These are phyloP conservation scores for Eumaeus atala DNA, from an alignment of 1,140 invertebrate species.

Conservation along the genomic window DNA sequence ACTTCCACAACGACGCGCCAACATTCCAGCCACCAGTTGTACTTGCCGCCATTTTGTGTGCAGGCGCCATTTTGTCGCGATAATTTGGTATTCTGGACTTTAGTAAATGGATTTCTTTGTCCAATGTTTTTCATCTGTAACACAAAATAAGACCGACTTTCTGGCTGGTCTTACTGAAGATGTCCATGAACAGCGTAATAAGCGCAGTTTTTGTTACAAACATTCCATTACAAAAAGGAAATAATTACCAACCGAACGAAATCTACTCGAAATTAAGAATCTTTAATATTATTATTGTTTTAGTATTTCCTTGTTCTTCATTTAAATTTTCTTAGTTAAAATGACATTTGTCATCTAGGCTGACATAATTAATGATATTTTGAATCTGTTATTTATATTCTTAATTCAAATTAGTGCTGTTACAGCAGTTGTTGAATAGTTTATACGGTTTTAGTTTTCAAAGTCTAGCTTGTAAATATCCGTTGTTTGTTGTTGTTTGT, in stretches of 20 bases:
- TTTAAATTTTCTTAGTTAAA: no score
- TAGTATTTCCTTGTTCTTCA: no score
- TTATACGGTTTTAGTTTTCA: conserved; percentile 42
- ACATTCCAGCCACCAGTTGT: conserved; percentile 32
- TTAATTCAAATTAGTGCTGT: not conserved
- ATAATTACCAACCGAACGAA: no score
- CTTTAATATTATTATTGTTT: no score
- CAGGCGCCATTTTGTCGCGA: conserved; percentile 48
- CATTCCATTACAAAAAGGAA: not conserved
- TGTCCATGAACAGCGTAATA: no score
- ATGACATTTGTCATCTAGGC: no score
- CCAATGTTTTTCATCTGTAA: no score
- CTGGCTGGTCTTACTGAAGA: conserved; percentile 11
- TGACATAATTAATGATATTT: no score
- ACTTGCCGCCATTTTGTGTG: conserved; percentile 42
- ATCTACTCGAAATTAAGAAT: no score
- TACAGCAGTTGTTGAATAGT: conserved; percentile 30
- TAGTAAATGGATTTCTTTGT: no score
- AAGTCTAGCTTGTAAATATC: conserved; percentile 62
- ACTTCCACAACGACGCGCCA: conserved; percentile 49
- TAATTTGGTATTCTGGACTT: conserved; percentile 12
- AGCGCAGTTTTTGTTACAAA: not conserved
- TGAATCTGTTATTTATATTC: no score
- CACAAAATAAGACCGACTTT: not conserved
- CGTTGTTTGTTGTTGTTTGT: conserved; percentile 45